Evolutionary conservation across 92 coral and sea anemone species (phyloP).

Genomic region (Actinostola sp.): DNA sequence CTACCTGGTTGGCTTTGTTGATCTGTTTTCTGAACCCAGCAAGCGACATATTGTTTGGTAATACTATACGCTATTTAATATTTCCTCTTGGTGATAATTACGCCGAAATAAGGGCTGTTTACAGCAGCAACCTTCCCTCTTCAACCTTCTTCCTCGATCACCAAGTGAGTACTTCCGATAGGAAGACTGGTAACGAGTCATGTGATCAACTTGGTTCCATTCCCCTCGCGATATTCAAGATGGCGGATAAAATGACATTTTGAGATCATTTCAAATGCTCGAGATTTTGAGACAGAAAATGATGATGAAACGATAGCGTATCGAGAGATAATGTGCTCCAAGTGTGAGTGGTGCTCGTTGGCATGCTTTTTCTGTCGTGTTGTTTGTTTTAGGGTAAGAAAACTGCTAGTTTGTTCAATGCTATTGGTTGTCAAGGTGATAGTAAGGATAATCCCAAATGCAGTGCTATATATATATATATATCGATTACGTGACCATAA

Average conservation of each 20-base stretch:
- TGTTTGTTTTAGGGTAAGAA: conserved; percentile 88
- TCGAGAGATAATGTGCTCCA: conserved; percentile 40
- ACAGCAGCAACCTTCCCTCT: conserved; percentile 4
- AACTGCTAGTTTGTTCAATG: not conserved
- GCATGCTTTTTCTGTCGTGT: conserved; percentile 87
- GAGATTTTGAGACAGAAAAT: not conserved
- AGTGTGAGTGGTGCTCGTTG: conserved; percentile 85
- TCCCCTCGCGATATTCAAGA: conserved; percentile 36
- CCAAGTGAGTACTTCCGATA: conserved; percentile 18
- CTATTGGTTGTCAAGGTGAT: conserved; percentile 1
- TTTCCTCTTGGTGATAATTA: not conserved
- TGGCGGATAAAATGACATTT: conserved; percentile 38
- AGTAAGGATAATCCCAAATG: not conserved
- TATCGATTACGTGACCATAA: no score
- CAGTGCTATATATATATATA: no score
- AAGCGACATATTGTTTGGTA: conserved; percentile 71
- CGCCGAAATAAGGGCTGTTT: not conserved
- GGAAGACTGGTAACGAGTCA: conserved; percentile 24
- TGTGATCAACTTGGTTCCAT: conserved; percentile 10
- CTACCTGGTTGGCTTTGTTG: conserved; percentile 98
- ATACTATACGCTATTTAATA: not conserved
- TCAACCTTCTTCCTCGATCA: not conserved
- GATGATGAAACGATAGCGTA: not conserved
- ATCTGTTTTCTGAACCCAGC: conserved; percentile 99
- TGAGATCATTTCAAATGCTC: conserved; percentile 17